Conservation (phyloP, 2,888 invertebrate species). For the Drosophila merina region DNA sequence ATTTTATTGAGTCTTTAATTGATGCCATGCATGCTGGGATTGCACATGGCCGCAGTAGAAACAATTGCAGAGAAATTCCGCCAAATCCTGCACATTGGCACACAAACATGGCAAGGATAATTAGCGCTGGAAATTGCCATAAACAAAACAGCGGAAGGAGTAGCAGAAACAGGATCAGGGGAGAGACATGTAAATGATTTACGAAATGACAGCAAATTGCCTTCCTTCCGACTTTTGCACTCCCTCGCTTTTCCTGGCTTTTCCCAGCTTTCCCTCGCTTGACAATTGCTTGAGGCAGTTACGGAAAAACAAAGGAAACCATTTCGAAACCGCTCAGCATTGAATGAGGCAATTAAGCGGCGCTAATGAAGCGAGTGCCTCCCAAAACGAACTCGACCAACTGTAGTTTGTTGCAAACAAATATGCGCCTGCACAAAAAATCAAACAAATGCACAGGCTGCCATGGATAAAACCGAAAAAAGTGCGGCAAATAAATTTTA, state of each 20-base stretch:
- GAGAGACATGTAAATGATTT: slow-evolving; percentile 48
- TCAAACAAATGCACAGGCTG: slow-evolving; percentile 15
- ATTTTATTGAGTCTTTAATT: slow-evolving; percentile 78
- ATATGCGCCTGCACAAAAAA: not conserved
- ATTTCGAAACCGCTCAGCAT: slow-evolving; percentile 26
- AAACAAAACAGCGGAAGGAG: slow-evolving; percentile 47
- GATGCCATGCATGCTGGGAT: slow-evolving; percentile 52
- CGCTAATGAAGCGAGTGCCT: slow-evolving; percentile 33
- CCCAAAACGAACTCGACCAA: slow-evolving; percentile 4
- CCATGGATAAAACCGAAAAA: not conserved
- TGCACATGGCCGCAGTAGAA: slow-evolving; percentile 50
- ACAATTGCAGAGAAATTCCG: slow-evolving; percentile 58
- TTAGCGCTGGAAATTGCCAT: slow-evolving; percentile 60
- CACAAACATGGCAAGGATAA: slow-evolving; percentile 55
- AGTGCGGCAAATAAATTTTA: slow-evolving; percentile 39
- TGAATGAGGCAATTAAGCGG: slow-evolving; percentile 42
- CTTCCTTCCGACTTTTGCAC: slow-evolving; percentile 14
- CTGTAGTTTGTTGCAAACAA: slow-evolving; percentile 29
- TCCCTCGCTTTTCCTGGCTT: not conserved
- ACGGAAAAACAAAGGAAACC: slow-evolving; percentile 34
- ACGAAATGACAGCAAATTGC: slow-evolving; percentile 51
- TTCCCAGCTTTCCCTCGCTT: not conserved
- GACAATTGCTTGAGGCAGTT: slow-evolving; percentile 34
- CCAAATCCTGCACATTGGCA: slow-evolving; percentile 43
- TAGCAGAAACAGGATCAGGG: not conserved